These are phyloP conservation scores for Cataglyphis albicans DNA, from an alignment of 2,888 invertebrate genomes.

Conservation along the genomic window DNA sequence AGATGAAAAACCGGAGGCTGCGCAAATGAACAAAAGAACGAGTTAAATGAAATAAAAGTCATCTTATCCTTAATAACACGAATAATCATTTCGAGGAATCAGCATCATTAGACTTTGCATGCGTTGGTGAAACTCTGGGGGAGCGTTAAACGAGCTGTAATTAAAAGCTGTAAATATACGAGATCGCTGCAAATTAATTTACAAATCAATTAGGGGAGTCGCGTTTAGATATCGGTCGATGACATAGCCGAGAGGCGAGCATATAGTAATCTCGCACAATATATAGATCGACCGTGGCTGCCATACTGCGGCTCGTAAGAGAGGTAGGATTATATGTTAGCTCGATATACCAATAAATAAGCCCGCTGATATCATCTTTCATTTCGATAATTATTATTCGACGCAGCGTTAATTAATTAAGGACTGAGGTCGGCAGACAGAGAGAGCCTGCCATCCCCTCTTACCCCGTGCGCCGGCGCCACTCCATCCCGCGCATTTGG, in stretches of 20 bases:
- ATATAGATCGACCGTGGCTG: conserved; percentile 35
- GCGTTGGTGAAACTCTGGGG: not conserved
- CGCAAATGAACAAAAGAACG: conserved; percentile 7
- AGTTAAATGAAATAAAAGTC: conserved; percentile 54
- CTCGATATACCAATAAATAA: conserved; percentile 82
- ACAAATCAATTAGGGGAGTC: conserved; percentile 81
- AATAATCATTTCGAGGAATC: conserved; percentile 22
- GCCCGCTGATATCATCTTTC: conserved; percentile 83
- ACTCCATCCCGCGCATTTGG: conserved; percentile 51
- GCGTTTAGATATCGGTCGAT: conserved; percentile 78
- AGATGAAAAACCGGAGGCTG: not conserved
- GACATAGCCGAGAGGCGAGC: conserved; percentile 60
- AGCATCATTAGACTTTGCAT: not conserved
- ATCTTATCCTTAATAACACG: conserved; percentile 38
- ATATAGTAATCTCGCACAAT: conserved; percentile 32
- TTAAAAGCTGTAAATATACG: conserved; percentile 73
- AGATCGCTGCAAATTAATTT: conserved; percentile 79
- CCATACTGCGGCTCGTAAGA: conserved; percentile 19
- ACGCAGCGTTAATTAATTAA: conserved; percentile 85
- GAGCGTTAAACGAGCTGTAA: conserved; percentile 44
- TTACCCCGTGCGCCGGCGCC: not conserved
- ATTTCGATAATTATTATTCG: conserved; percentile 85
- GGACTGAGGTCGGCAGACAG: conserved; percentile 66
- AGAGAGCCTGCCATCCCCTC: conserved; percentile 30
- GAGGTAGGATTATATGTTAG: conserved; percentile 66